These are phyloP conservation scores for Thripadectes ignobilis DNA, from an alignment of 2,797 vertebrate genomes.

Conservation along the genomic window DNA sequence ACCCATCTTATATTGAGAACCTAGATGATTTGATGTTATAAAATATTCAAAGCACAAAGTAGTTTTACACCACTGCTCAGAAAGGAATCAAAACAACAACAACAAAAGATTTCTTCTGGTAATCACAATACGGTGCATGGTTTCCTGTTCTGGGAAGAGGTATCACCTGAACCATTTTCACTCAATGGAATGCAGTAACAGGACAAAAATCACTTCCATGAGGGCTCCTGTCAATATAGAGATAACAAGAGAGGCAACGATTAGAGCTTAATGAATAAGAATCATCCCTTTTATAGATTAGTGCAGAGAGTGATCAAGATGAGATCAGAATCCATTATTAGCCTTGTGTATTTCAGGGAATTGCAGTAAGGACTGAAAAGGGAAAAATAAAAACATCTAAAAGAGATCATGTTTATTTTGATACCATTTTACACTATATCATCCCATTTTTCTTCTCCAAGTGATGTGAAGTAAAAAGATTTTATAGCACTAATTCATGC, in stretches of 20 bases:
- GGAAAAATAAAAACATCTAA: neutral
- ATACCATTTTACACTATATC: neutral
- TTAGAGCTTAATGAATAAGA: constrained; percentile 9
- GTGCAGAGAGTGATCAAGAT: neutral
- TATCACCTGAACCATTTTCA: neutral
- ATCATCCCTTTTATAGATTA: neutral
- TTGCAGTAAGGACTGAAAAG: neutral
- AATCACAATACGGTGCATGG: neutral
- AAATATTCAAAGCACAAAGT: neutral
- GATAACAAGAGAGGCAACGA: neutral
- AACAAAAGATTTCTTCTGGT: neutral
- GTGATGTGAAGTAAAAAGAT: neutral
- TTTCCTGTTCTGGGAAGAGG: neutral
- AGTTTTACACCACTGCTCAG: neutral
- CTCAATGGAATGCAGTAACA: neutral
- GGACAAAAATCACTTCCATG: neutral
- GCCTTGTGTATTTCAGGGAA: neutral
- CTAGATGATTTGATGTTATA: neutral
- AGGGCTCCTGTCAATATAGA: neutral
- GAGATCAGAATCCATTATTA: constrained; percentile 6
- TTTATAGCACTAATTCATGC: neutral
- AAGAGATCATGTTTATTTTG: neutral
- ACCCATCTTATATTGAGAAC: neutral
- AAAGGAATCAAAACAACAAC: neutral
- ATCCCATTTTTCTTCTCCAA: neutral